Base-by-base conservation (phyloP, 2,113 vertebrate genomes). In the Podocnemis expansa region DNA sequence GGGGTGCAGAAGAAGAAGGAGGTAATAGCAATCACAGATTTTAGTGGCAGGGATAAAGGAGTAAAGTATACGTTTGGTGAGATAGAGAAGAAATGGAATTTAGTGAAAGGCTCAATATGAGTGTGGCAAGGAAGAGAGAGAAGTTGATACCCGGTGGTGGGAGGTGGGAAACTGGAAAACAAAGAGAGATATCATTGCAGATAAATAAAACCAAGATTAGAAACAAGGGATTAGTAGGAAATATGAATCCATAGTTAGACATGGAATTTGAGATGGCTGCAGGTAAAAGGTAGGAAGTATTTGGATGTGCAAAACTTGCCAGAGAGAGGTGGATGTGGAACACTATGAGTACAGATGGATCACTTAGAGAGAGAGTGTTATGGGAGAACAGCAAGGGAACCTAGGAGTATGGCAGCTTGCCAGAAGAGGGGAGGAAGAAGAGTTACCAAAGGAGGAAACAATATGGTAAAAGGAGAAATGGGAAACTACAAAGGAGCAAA, bases 311-410 rank as follows among this genome's bases (percentile, higher is more conserved):
- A 31, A 80, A 45, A 52, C 73, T 41, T 34, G 56, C 29, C 8
- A 75, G 45, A 80, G 90, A 63, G 16, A 63, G 58, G 3, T 76
- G n/a, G 43, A 11, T 86, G 60, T 60, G 86, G 13, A 13, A 87
- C 16, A 0, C 0, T 38, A 79, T 12, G 52, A 10, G 13, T 3
- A 51, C 5, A 41, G 49, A 51, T 12, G 24, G 11, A 78, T 78
- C 47, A 85, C 41, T 5, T 70, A n/a, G 43, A n/a, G 31, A n/a
- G 45, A 83, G 87, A 76, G 60, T 19, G 14, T 73, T 45, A 41
- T 60, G 10, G 82, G 45, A 31, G 38, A 60, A 87, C 31, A 31
- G 41, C 25, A 60, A 79, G 6, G 8, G 24, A 75, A 19, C 19
- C 29, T 79, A 82, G 49, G 43, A 84, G 10, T 60, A 29, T 51